Conservation (phyloP, 2,113 vertebrate species). For the Lynx canadensis region DNA sequence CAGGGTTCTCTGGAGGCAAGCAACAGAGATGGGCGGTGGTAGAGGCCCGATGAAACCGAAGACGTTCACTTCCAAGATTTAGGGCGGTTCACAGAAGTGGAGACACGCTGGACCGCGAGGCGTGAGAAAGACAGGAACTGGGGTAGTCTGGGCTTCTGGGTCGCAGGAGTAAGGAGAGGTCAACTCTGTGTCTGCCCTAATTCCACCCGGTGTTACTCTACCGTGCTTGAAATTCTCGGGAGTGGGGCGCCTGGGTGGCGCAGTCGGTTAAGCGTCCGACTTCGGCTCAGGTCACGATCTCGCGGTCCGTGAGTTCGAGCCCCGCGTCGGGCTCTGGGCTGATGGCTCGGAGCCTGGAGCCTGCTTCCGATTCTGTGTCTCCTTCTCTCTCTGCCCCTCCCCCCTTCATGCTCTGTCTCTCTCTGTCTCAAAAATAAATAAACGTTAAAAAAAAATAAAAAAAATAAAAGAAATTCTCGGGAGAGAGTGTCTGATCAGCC, state of each 20-base stretch:
- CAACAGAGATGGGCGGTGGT: not conserved
- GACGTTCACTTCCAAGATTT: not conserved
- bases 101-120: not conserved
- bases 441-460: no score
- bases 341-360: no score
- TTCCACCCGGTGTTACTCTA: fast-evolving
- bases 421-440: no score
- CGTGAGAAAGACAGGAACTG: not conserved
- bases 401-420: no score
- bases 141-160: not conserved
- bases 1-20: not conserved
- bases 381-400: no score
- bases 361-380: no score
- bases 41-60: not conserved
- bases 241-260: not conserved
- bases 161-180: not conserved
- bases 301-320: no score
- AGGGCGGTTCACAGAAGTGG: not conserved
- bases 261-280: no score
- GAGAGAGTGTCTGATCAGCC: not conserved
- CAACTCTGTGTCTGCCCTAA: no score
- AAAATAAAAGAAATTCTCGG: not conserved
- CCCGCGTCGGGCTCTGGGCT: no score
- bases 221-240: not conserved
- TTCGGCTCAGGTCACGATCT: no score